Evolutionary conservation across 1,140 invertebrate species (phyloP), one percentile per base, ranked within the genome.

Genomic region (Potamilus streckersoni): DNA sequence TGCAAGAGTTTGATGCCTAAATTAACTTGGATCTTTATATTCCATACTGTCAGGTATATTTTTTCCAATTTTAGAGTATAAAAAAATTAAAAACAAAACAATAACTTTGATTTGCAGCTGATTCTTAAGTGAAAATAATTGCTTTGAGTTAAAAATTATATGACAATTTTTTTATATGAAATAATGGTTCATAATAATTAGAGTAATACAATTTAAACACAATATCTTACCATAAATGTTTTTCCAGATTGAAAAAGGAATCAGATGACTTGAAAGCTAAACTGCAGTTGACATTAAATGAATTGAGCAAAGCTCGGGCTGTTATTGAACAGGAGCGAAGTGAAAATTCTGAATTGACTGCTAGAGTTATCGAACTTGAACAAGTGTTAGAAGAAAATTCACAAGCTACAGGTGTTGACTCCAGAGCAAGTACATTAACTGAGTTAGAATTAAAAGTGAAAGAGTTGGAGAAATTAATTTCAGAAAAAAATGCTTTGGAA

Each of bases 231-330:
- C 11, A 0, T 49, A 8, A 49, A 49, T 49, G 38, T 55, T 60
- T 61, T 78, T 83, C 20, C 76, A 86, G 83, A 69, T 80, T 82
- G 68, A 74, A 77, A 60, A 72, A 67, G 56, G 86, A 88, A 68
- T 71, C 84, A 15, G 83, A 86, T n/a, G 84, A 85, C 69, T 74
- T 88, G 58, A 85, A 84, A 70, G 65, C 81, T 16, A 87, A 88
- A 71, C 72, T 88, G 31, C 82, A 88, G 61, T 71, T 86, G 55
- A 83, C 84, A 14, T 73, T 88, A 66, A 78, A 80, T 61, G 86
- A 88, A 70, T 71, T 88, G 31, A 74, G 80, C 31, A 83, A 82
- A 79, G 76, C 82, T 20, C 85, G 83, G 63, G 27, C 70, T n/a
- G 31, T 69, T 5, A 27, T 81, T 3, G 83, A 86, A 27, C 76